A percentile compares a stretch with the other conserved stretches of the same genome.
These are phyloP conservation scores for Polydrusus cervinus DNA, from an alignment of 2,888 invertebrate species.

Conservation along the genomic window DNA sequence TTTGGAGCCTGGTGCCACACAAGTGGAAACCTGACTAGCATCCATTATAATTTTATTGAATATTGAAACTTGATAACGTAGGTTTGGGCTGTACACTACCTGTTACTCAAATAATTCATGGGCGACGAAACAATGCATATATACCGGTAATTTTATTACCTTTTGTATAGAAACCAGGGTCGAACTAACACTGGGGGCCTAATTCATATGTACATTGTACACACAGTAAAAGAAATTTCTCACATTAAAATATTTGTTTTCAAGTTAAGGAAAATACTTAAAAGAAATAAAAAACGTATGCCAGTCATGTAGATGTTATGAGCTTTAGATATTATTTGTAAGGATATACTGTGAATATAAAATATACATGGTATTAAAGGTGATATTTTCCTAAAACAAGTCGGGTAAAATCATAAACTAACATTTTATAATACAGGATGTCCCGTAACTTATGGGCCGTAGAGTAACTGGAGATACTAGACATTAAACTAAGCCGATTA, in stretches of 20 bases:
- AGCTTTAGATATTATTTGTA: background rate
- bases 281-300: background rate
- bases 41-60: slow-evolving; percentile 39
- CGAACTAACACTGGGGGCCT: background rate
- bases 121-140: background rate
- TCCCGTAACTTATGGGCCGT: no score
- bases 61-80: slow-evolving; percentile 39
- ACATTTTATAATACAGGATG: no score
- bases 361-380: background rate
- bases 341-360: background rate
- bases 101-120: slow-evolving; percentile 14
- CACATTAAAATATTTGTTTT: slow-evolving; percentile 1
- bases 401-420: no score
- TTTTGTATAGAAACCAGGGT: background rate
- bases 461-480: no score
- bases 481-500: no score
- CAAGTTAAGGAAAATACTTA: background rate
- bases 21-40: slow-evolving; percentile 41
- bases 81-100: slow-evolving; percentile 3
- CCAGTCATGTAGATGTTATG: background rate
- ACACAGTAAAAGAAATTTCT: background rate
- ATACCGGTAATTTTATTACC: background rate
- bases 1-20: slow-evolving; percentile 33
- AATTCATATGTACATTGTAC: background rate
- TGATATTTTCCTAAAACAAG: background rate